Conservation (phyloP, 2,797 vertebrate species). For the Pangasius djambal region DNA sequence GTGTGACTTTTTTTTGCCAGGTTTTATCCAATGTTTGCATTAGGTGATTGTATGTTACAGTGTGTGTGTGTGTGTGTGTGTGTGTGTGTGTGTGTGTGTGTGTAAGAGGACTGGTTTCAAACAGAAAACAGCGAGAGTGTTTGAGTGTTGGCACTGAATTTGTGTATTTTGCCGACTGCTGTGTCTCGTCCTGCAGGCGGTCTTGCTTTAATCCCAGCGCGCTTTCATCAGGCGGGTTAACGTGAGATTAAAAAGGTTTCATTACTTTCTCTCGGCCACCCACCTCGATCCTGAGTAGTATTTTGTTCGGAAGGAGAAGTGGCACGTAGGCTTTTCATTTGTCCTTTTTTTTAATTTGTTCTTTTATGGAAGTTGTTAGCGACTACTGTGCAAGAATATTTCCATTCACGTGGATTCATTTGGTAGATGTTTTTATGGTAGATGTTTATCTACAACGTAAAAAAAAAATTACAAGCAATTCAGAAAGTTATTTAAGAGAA, state of each 20-base stretch:
- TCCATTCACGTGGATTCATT: neutral
- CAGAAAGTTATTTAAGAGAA: neutral
- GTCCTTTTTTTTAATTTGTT: neutral
- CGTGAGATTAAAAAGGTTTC: slow-evolving; percentile 52
- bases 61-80: slow-evolving; percentile 26
- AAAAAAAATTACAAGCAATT: neutral
- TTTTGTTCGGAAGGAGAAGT: slow-evolving; percentile 25
- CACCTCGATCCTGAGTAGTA: slow-evolving; percentile 12
- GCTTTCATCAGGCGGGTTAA: slow-evolving; percentile 56
- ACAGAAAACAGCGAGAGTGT: neutral
- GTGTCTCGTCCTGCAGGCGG: slow-evolving; percentile 36
- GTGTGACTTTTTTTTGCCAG: neutral
- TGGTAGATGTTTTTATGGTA: neutral
- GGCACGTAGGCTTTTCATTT: slow-evolving; percentile 33
- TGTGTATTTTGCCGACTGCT: slow-evolving; percentile 34
- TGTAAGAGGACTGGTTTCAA: slow-evolving; percentile 8
- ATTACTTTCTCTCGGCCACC: slow-evolving; percentile 44
- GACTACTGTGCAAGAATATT: slow-evolving; percentile 13
- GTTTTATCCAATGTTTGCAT: neutral
- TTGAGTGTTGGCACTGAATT: slow-evolving; percentile 33
- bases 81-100: slow-evolving; percentile 36
- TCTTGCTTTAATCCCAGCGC: slow-evolving; percentile 49
- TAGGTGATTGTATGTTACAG: neutral
- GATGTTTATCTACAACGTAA: neutral
- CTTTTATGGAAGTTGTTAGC: neutral